These are phyloP conservation scores for Athripsodes cinereus DNA, from an alignment of 2,888 invertebrate genomes.

Conservation along the genomic window DNA sequence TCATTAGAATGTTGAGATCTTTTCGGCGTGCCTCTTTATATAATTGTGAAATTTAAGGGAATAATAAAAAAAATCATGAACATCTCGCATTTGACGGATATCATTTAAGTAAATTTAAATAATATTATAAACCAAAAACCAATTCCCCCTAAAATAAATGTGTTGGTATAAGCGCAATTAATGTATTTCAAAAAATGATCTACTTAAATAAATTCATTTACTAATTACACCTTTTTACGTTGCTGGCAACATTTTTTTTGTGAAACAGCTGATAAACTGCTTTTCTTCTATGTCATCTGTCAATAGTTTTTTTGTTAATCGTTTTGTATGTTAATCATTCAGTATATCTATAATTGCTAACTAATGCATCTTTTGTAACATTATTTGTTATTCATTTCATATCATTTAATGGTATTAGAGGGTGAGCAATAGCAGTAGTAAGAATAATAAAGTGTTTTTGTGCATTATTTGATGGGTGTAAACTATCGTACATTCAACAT, in stretches of 20 bases:
- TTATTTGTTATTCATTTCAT: neutral
- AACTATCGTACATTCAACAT: conserved; percentile 23
- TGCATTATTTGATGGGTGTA: conserved; percentile 13
- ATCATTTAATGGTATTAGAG: neutral
- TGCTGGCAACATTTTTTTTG: conserved; percentile 10
- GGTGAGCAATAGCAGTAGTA: neutral
- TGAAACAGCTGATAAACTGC: conserved; percentile 23
- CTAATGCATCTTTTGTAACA: neutral
- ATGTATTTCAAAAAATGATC: too few relatives aligned
- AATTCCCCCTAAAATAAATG: too few relatives aligned
- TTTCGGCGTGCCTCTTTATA: too few relatives aligned
- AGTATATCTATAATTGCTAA: neutral
- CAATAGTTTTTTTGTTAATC: conserved; percentile 17
- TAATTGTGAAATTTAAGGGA: too few relatives aligned
- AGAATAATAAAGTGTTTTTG: neutral
- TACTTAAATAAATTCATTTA: too few relatives aligned
- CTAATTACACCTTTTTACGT: too few relatives aligned
- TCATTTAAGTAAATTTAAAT: too few relatives aligned
- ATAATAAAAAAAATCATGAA: too few relatives aligned
- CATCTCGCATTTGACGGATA: too few relatives aligned
- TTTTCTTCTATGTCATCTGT: conserved; percentile 24
- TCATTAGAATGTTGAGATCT: too few relatives aligned
- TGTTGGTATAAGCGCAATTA: too few relatives aligned
- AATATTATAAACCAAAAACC: too few relatives aligned
- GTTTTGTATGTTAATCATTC: neutral